phyloP scores from a whole-genome alignment of 1,140 invertebrate species.

The Euura saliciscinereae region DNA sequence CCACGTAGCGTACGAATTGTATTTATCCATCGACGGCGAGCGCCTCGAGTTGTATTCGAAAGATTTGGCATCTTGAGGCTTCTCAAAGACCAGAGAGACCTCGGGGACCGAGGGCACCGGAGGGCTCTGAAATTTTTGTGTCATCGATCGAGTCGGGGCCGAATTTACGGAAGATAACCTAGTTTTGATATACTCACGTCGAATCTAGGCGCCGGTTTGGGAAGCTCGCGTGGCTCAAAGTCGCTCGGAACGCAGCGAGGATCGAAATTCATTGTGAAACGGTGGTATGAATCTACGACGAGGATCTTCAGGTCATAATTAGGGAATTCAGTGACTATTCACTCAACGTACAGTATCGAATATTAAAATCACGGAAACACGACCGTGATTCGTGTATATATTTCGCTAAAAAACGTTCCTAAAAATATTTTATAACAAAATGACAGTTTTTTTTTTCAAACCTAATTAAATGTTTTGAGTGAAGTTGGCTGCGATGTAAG shows the following conservation, averaged over 20 bases:
- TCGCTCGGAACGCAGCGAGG: slow-evolving; percentile 23
- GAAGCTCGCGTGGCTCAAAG: slow-evolving; percentile 39
- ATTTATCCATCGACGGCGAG: slow-evolving; percentile 2
- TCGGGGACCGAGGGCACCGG: slow-evolving; percentile 41
- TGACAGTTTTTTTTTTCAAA: no score
- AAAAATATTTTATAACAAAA: no score
- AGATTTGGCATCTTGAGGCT: slow-evolving; percentile 15
- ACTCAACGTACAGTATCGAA: no score
- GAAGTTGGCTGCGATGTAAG: no score
- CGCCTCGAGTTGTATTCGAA: not conserved
- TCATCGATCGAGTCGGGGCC: no score
- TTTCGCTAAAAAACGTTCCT: no score
- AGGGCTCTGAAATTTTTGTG: slow-evolving; percentile 29
- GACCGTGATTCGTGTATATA: no score
- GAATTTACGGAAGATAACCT: no score
- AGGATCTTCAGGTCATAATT: no score
- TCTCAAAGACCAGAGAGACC: slow-evolving; percentile 45
- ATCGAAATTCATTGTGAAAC: not conserved
- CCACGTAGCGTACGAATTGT: slow-evolving; percentile 43
- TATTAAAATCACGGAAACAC: no score
- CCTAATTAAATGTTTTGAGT: no score
- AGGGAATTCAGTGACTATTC: no score
- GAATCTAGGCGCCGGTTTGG: slow-evolving; percentile 33
- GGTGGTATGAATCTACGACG: not conserved
- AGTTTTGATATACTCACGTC: slow-evolving; percentile 30